Evolutionary conservation across 2,888 invertebrate genomes (phyloP).

Genomic region (Morpho helenor): DNA sequence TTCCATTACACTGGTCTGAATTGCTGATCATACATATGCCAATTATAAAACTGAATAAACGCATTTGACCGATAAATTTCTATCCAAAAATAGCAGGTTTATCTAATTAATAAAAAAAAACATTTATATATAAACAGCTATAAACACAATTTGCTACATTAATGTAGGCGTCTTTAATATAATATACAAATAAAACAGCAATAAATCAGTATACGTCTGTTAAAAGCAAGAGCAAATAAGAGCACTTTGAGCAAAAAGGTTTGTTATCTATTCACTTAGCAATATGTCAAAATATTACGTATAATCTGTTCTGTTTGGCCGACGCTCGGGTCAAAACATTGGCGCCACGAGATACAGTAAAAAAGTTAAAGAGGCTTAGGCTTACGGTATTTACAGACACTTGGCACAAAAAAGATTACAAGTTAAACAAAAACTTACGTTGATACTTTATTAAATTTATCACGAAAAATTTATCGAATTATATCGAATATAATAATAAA

Average conservation of each 20-base stretch:
- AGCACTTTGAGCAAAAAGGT: conserved; percentile 40
- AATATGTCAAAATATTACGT: conserved; percentile 61
- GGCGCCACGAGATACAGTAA: conserved; percentile 43
- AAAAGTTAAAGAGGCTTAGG: conserved; percentile 20
- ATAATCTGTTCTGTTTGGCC: conserved; percentile 53
- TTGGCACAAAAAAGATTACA: conserved; percentile 30
- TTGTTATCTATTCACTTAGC: conserved; percentile 63
- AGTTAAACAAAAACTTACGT: no score
- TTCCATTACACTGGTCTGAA: no score
- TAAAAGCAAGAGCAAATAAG: conserved; percentile 26
- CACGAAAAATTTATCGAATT: no score
- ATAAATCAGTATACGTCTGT: conserved; percentile 22
- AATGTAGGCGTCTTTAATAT: not conserved
- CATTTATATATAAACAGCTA: no score
- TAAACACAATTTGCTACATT: no score
- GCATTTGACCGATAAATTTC: no score
- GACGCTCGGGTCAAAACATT: conserved; percentile 38
- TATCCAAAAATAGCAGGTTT: no score
- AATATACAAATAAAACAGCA: conserved; percentile 6
- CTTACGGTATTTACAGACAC: not conserved
- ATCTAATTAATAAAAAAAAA: no score
- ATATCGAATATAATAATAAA: no score
- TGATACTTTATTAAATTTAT: no score
- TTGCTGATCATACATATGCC: no score
- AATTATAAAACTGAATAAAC: no score